Conservation (phyloP, 1,140 invertebrate species). For the Colletes gigas region DNA sequence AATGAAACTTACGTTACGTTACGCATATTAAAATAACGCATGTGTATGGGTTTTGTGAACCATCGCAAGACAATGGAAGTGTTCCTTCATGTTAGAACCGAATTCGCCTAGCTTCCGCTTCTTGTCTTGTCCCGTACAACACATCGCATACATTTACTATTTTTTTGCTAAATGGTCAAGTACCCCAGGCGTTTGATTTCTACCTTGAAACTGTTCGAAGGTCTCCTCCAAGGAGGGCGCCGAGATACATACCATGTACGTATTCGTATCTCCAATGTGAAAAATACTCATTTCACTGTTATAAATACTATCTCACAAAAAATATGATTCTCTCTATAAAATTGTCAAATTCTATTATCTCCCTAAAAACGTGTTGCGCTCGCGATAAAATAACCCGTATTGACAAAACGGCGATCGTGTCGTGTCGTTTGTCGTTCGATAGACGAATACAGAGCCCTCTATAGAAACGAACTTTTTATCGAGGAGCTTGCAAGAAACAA, state of each 20-base stretch:
- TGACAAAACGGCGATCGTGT: constrained; percentile 6
- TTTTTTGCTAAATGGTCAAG: constrained; percentile 66
- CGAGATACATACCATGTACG: constrained; percentile 35
- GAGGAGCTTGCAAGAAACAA: not conserved
- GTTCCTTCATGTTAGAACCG: constrained; percentile 34
- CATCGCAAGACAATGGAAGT: constrained; percentile 45
- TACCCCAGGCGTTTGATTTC: constrained; percentile 60
- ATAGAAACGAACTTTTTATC: no score
- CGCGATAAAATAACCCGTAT: constrained; percentile 44
- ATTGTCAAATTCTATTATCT: constrained; percentile 68
- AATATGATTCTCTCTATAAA: constrained; percentile 76
- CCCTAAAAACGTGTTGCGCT: constrained; percentile 51
- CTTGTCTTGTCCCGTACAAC: constrained; percentile 9
- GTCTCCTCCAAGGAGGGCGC: constrained; percentile 58
- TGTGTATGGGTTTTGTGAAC: constrained; percentile 39
- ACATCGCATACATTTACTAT: constrained; percentile 49
- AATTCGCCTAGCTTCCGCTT: constrained; percentile 5
- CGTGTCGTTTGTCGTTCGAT: not conserved
- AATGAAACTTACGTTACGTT: constrained; percentile 58
- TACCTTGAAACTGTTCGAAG: constrained; percentile 72
- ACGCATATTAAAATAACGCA: constrained; percentile 41
- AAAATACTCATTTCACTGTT: constrained; percentile 72
- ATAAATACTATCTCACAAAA: constrained; percentile 76
- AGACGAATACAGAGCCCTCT: not conserved
- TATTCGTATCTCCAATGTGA: constrained; percentile 62